Base-by-base conservation (phyloP, 2,113 vertebrate species). In the Rhizomys pruinosus region DNA sequence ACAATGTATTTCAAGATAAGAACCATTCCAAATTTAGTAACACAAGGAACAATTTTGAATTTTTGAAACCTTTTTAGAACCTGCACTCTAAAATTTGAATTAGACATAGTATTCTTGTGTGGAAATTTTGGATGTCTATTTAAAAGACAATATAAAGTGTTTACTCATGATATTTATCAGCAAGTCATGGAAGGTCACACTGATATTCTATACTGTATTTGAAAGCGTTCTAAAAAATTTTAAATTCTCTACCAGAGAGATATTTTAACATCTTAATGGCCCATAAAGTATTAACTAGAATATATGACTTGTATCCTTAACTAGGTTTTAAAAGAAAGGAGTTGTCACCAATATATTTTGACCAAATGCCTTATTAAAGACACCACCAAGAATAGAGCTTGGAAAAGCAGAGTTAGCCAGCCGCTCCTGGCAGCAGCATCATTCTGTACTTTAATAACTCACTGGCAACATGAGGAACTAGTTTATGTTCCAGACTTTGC, bases 361-460 rank as follows among this genome's bases (percentile, higher is more conserved):
- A 94, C 95, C 92, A 92, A 92, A 92, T 91, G 86, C 77, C 90
- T 95, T 92, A 84, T 94, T 96, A 96, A 96, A 96, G 95, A 80
- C 86, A 93, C 90, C 74, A 93, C 78, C 94, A 93, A 90, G 94
- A 94, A 68, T 7, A 61, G 74, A 79, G 82, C 84, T 89, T 93
- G 90, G 94, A 93, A 84, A 84, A 93, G 90, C 57, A 7, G 73
- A 47, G 39, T 81, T 72, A 84, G 76, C 92, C 72, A 71, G 95
- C 95, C 77, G 44, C 86, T 63, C 79, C 94, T 95, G 91, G 95
- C 96, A 91, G 92, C 79, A 79, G 92, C 76, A 42, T 89, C 79
- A 12, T n/a, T 92, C 79, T 80, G 94, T 72, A 17, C 89, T 97
- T 96, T 97, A 97, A 97, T 97, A 97, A 97, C 95, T 95, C 94